phyloP scores from a whole-genome alignment of 2,797 vertebrate species.

The Phrynocephalus forsythii region DNA sequence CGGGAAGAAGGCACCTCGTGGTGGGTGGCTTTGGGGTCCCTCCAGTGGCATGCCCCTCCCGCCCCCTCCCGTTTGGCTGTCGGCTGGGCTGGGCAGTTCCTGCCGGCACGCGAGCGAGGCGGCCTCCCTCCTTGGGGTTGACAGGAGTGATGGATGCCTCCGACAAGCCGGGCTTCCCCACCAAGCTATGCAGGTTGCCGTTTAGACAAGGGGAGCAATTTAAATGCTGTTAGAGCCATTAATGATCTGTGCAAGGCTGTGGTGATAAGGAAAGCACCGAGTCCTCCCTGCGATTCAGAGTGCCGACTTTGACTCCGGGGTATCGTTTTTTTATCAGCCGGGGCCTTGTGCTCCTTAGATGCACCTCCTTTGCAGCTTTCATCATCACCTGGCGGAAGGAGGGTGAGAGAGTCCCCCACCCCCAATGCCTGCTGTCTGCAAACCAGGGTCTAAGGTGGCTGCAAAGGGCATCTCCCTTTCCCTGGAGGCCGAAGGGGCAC shows the following conservation, averaged over 20 bases:
- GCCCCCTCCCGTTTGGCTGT: no score
- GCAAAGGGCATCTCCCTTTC: no score
- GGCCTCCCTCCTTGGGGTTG: background rate
- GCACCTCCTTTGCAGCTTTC: no score
- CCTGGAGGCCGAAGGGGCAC: background rate
- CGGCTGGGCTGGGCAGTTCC: background rate
- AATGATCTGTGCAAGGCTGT: background rate
- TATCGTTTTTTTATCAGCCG: no score
- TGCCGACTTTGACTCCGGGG: background rate
- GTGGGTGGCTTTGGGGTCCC: no score
- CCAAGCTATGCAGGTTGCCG: background rate
- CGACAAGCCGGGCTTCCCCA: constrained; percentile 18
- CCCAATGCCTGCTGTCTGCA: background rate
- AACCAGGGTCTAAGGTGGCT: no score
- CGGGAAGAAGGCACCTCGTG: no score
- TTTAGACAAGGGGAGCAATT: background rate
- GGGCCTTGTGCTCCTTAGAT: background rate
- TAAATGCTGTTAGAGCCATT: constrained; percentile 22
- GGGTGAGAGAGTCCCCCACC: background rate
- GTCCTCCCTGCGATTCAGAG: no score
- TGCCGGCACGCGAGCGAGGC: rapidly evolving
- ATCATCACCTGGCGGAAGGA: no score
- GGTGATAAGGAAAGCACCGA: background rate
- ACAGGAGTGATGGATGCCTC: constrained; percentile 14
- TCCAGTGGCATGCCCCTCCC: no score